Evolutionary conservation across 2,797 vertebrate genomes (phyloP).

Genomic region (Zenarchopterus dispar): DNA sequence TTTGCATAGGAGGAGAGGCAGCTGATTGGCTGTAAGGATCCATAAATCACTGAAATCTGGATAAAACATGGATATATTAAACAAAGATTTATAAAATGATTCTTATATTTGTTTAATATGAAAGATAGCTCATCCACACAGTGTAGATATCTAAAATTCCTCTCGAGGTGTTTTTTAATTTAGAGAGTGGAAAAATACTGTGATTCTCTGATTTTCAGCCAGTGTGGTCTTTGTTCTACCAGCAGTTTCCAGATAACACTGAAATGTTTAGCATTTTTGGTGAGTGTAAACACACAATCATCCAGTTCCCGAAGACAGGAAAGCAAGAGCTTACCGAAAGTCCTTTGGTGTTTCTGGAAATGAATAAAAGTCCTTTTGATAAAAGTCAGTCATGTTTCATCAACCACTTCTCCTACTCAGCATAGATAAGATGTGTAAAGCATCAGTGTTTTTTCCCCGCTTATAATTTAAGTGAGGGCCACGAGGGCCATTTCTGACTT

Average conservation of each 20-base stretch:
- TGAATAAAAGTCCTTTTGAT: neutral
- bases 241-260: neutral
- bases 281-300: constrained; percentile 3
- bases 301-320: constrained; percentile 8
- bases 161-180: neutral
- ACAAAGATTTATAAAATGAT: neutral
- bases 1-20: no score
- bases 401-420: constrained; percentile 5
- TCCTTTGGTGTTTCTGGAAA: constrained; percentile 4
- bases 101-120: neutral
- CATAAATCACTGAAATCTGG: neutral
- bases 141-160: neutral
- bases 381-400: constrained; percentile 7
- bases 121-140: neutral
- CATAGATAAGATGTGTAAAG: constrained; percentile 14
- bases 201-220: neutral
- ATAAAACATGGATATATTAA: neutral
- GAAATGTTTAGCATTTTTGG: constrained; percentile 7
- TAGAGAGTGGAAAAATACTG: neutral
- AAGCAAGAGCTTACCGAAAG: constrained; percentile 10
- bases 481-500: no score
- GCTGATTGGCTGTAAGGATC: no score
- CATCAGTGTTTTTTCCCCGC: no score
- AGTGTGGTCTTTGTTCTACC: neutral
- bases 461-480: neutral